A percentile compares a stretch with the other conserved stretches of the same genome.
phyloP scores from a whole-genome alignment of 2,797 vertebrate species.

The Jordanella pulchra region DNA sequence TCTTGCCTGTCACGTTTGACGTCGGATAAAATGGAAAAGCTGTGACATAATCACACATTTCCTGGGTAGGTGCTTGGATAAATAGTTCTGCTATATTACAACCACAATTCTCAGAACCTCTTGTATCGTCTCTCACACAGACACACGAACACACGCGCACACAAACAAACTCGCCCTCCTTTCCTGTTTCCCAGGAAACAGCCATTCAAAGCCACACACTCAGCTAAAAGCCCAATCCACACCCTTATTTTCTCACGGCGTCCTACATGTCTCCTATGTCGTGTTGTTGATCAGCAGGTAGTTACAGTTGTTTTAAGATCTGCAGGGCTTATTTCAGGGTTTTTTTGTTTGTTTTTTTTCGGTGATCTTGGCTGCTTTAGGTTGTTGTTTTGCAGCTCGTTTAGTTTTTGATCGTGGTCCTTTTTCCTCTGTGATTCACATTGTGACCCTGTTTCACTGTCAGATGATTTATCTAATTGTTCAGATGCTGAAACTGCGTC shows the following conservation, averaged over 20 bases:
- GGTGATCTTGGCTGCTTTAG: not conserved
- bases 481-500: not conserved
- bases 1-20: not conserved
- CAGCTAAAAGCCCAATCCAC: constrained; percentile 38
- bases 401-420: too few species aligned
- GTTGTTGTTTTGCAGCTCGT: not conserved
- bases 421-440: not conserved
- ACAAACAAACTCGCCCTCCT: constrained; percentile 6
- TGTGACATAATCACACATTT: not conserved
- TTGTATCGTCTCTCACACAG: not conserved
- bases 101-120: not conserved
- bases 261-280: constrained; percentile 22
- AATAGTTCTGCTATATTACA: constrained; percentile 5
- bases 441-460: not conserved
- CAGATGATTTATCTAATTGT: not conserved
- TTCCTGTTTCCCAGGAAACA: constrained; percentile 60
- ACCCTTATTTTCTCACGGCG: constrained; percentile 11
- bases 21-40: not conserved
- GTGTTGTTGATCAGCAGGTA: constrained; percentile 14
- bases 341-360: not conserved
- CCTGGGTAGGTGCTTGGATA: not conserved
- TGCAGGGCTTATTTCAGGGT: too few species aligned
- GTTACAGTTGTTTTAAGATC: not conserved
- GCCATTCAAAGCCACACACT: constrained; percentile 46
- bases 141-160: not conserved